phyloP scores from a whole-genome alignment of 2,888 invertebrate genomes.

The Idaea straminata region DNA sequence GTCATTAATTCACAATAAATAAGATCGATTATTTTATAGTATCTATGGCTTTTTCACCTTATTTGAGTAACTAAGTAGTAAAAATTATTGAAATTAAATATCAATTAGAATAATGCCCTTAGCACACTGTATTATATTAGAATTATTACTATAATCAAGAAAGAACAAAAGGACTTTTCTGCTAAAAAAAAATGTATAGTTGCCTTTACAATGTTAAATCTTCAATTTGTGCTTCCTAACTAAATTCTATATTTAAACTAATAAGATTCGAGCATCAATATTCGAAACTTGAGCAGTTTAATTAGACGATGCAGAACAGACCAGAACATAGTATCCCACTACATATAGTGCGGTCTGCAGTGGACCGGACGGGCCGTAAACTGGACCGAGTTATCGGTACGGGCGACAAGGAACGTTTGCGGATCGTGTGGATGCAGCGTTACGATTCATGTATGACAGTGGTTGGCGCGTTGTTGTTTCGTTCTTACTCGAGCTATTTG shows the following conservation, averaged over 20 bases:
- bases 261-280: background rate
- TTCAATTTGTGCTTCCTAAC: background rate
- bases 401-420: constrained; percentile 12
- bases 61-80: too few species aligned
- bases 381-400: constrained; percentile 22
- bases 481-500: background rate
- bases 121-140: too few species aligned
- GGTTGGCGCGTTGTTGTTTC: background rate
- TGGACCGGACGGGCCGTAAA: constrained; percentile 17
- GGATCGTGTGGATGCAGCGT: constrained; percentile 15
- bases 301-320: background rate
- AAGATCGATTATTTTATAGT: too few species aligned
- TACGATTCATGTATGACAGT: constrained; percentile 13
- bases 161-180: too few species aligned
- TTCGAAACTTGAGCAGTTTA: constrained; percentile 2
- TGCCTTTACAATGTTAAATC: too few species aligned
- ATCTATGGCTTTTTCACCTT: too few species aligned
- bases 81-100: too few species aligned
- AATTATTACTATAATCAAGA: too few species aligned
- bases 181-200: too few species aligned
- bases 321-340: background rate
- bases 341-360: constrained; percentile 12
- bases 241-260: background rate
- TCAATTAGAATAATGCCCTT: too few species aligned
- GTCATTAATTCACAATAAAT: too few species aligned